Evolutionary conservation across 53 echinoderm and acorn worm genomes (phyloP).

Genomic region (Holothuria scabra): DNA sequence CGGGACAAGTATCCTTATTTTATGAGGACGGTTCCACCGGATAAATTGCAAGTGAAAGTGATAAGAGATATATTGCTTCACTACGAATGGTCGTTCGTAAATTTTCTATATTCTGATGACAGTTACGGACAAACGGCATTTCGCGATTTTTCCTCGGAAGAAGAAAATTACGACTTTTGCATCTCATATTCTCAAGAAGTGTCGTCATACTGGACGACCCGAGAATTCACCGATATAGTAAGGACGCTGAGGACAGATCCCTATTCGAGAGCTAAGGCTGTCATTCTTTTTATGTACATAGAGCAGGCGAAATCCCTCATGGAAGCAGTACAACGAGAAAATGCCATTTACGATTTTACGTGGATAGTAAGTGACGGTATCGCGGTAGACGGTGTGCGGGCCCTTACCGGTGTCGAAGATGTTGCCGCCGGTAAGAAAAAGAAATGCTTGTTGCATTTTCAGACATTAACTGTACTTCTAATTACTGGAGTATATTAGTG

Average conservation of each 20-base stretch:
- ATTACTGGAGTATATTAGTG: too few relatives aligned
- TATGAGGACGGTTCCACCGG: conserved; percentile 85
- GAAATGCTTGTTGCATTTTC: too few relatives aligned
- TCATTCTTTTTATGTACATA: conserved; percentile 79
- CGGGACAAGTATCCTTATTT: conserved; percentile 77
- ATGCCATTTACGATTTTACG: conserved; percentile 54
- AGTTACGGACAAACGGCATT: conserved; percentile 83
- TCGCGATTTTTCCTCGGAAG: background rate
- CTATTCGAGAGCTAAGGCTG: conserved; percentile 64
- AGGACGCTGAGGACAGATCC: conserved; percentile 58
- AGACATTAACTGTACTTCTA: too few relatives aligned
- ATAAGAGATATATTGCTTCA: conserved; percentile 76
- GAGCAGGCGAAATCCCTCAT: conserved; percentile 40
- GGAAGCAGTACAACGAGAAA: conserved; percentile 10
- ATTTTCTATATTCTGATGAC: conserved; percentile 86
- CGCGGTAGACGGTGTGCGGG: conserved; percentile 62
- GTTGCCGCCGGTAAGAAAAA: conserved; percentile 63
- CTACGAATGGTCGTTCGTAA: conserved; percentile 88
- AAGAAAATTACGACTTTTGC: conserved; percentile 13
- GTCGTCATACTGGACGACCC: conserved; percentile 8
- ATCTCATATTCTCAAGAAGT: conserved; percentile 33
- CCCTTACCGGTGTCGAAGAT: conserved; percentile 46
- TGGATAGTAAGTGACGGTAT: conserved; percentile 89
- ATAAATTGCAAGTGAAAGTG: conserved; percentile 81
- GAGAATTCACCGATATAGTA: conserved; percentile 26